Percentiles rank a stretch among this genome's conserved stretches.
Conservation (phyloP, 2,888 invertebrate species). For the Drosophila phalerata region DNA sequence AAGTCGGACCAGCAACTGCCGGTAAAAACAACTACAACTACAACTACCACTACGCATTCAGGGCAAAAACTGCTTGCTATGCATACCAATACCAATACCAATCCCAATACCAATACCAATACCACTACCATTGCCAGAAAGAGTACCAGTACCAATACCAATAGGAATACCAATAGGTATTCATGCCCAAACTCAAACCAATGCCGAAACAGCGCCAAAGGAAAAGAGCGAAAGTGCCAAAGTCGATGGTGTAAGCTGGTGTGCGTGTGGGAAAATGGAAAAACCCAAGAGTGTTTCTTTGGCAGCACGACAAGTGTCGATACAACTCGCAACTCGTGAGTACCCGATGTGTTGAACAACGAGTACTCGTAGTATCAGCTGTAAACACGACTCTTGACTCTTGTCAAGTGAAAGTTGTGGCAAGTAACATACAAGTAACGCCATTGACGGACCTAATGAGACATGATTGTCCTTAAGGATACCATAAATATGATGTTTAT, state of each 20-base stretch:
- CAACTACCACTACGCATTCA: constrained; percentile 15
- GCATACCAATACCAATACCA: constrained; percentile 38
- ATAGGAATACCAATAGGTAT: constrained; percentile 14
- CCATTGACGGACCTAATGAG: constrained; percentile 4
- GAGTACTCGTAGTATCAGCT: constrained; percentile 26
- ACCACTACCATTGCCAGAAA: constrained; percentile 12
- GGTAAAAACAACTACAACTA: constrained; percentile 3
- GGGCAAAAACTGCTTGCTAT: constrained; percentile 40
- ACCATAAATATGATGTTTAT: constrained; percentile 13
- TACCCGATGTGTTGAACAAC: constrained; percentile 25
- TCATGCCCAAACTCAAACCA: constrained; percentile 9
- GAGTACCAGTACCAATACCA: constrained; percentile 16
- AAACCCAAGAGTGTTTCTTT: constrained; percentile 58
- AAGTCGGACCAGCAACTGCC: constrained; percentile 12
- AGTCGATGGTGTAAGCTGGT: constrained; percentile 18
- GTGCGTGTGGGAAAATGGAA: constrained; percentile 69
- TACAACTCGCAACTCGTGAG: constrained; percentile 15
- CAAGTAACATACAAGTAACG: neutral
- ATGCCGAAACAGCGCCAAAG: constrained; percentile 42
- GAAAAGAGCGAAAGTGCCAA: constrained; percentile 63
- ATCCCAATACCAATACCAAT: constrained; percentile 10
- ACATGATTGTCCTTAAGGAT: constrained; percentile 11
- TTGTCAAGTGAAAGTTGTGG: constrained; percentile 31
- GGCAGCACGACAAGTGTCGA: constrained; percentile 2
- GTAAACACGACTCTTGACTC: constrained; percentile 9